phyloP scores from a whole-genome alignment of 1,140 invertebrate species.

The Diploscapter pachys region DNA sequence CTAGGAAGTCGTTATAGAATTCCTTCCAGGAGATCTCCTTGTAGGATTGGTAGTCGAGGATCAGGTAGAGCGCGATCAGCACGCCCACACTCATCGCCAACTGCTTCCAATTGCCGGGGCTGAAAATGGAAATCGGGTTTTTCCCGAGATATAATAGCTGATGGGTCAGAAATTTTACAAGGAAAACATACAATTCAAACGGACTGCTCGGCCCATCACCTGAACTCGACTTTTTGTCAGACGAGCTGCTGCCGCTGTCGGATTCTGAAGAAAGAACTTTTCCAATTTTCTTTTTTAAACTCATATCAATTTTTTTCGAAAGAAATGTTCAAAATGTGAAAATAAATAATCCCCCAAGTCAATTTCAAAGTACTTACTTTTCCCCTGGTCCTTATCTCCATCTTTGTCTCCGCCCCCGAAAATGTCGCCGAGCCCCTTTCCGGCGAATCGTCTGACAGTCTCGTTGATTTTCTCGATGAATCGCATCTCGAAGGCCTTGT shows the following conservation, averaged over 20 bases:
- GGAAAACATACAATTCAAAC: no score
- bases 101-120: constrained; percentile 45
- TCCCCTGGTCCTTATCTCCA: no score
- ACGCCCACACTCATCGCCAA: constrained; percentile 44
- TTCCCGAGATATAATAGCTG: not conserved
- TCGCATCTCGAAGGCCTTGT: constrained; percentile 23
- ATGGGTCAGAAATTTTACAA: not conserved
- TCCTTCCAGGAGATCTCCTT: constrained; percentile 98
- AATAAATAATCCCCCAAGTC: not conserved
- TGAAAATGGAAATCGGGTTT: constrained; percentile 3
- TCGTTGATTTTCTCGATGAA: constrained; percentile 3
- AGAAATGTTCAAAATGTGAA: not conserved
- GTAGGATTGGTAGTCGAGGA: constrained; percentile 62
- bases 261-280: not conserved
- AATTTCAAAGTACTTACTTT: constrained; percentile 12
- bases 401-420: no score
- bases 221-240: not conserved
- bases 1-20: constrained; percentile 84
- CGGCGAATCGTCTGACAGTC: constrained; percentile 8
- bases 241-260: not conserved
- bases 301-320: not conserved
- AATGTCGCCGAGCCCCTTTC: no score
- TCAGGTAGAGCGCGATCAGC: constrained; percentile 41
- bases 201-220: no score
- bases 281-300: not conserved